Base-by-base conservation (phyloP, 2,888 invertebrate species). In the Scotopteryx bipunctaria region DNA sequence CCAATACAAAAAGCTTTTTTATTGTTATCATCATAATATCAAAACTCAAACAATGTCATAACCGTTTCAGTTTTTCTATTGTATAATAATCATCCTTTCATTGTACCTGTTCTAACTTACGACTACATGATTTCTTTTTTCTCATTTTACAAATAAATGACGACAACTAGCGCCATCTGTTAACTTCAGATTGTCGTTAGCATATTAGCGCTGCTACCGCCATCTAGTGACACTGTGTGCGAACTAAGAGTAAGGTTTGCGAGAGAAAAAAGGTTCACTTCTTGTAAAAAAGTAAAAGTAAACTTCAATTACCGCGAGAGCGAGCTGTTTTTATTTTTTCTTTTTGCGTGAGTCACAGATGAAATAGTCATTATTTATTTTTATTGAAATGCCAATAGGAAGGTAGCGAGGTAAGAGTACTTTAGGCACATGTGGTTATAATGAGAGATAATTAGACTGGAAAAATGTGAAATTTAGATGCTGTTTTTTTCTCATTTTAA, bases 291-390 rank as follows among this genome's bases (percentile, higher is more conserved):
- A 54, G 37, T 38, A 61, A 60, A 59, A 66, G 69, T 59, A 70
- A 66, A 62, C 56, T 21, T 37, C 13, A 44, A 27, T 45, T 14
- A 47, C 73, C 87, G 76, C 71, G 78, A 88, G 88, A 86, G 81
- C 73, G 86, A 65, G 85, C 75, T 83, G 68, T 70, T 73, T 70
- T 75, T 69, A 76, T 78, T 73, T 71, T 69, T 67, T 69, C 73
- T 76, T 76, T 74, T 63, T 14, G 8, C 16, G 19, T n/a, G 16
- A 29, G 31, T 38, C n/a, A 21, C 25, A 46, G 19, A 36, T 14
- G 36, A 38, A 43, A 35, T 16, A 5, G 43, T 44, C 14, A 23
- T 42, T 25, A 35, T 17, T 35, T 44, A 27, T 43, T 43, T 43
- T 35, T 35, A 11, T 43, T 11, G 19, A 6, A 32, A 42, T 23